Base-by-base conservation (phyloP, 2,113 vertebrate species). In the Brachyhypopomus gauderio region DNA sequence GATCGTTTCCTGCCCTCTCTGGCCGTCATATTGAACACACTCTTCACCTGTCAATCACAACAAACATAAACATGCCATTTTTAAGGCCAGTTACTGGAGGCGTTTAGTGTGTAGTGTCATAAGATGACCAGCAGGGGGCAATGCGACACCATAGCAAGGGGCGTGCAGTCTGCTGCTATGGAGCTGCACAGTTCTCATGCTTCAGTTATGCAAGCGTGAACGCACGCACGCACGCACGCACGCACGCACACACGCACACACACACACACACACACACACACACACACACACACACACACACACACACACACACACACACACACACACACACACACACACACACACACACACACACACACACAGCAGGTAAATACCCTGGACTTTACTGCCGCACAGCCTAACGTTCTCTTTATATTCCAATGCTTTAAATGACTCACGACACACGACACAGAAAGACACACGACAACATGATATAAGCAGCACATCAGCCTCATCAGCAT, bases 21-120 rank as follows among this genome's bases (percentile, higher is more conserved):
- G 71, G 95, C 96, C 0, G 96, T 99, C 97, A 99, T 98, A 87
- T 94, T 96, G 86, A 96, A 98, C 76, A 99, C 98, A 70, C 83
- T 96, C 92, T 95, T 98, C 80, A 98, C 89, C 98, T 99, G 85
- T n/a, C 85, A 83, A 62, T 77, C 78, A 85, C 22, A 86, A 20
- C 72, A 38, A 34, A 76, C 17, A 48, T 3, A 73, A 55, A 72
- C 69, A 71, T 27, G 70, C 58, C n/a, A 67, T 52, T 58, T 16
- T 19, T 67, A 14, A 22, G 5, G 22, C 9, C 58, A 63, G 23
- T 5, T 7, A 34, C n/a, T 59, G 11, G 11, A 16, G 11, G 12
- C 12, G 12, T 22, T 0, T 8, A 48, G 23, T 20, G 9, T 83
- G 81, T 12, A 75, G 48, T 52, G 79, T 8, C 5, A 0, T 19